Conservation (phyloP, 2,797 vertebrate genomes). For the Cottoperca gobio region DNA sequence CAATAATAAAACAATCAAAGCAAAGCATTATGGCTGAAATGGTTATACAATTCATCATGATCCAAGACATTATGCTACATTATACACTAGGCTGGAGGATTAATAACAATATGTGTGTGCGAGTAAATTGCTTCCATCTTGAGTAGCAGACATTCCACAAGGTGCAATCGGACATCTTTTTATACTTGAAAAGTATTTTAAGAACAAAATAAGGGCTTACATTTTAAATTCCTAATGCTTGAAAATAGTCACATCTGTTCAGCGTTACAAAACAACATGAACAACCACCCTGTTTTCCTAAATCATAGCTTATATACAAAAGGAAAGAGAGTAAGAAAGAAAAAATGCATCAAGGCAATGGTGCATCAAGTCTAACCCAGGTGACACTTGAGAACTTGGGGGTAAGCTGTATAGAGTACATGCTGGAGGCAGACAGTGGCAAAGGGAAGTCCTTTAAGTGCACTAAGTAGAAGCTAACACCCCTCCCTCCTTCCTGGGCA, state of each 20-base stretch:
- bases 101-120: slow-evolving; percentile 39
- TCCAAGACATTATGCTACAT: slow-evolving; percentile 54
- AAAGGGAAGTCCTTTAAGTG: slow-evolving; percentile 77
- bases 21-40: slow-evolving; percentile 55
- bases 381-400: slow-evolving; percentile 58
- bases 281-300: slow-evolving; percentile 83
- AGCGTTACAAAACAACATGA: slow-evolving; percentile 61
- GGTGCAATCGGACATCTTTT: slow-evolving; percentile 57
- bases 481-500: slow-evolving; percentile 68
- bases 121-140: slow-evolving; percentile 25
- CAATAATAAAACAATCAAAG: slow-evolving; percentile 58
- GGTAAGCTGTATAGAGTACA: slow-evolving; percentile 59
- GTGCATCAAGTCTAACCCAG: slow-evolving; percentile 77
- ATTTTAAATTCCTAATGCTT: slow-evolving; percentile 50
- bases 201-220: slow-evolving; percentile 46
- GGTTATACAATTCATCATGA: slow-evolving; percentile 40
- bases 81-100: slow-evolving; percentile 43
- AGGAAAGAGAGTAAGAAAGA: slow-evolving; percentile 35
- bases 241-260: slow-evolving; percentile 67
- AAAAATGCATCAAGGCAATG: slow-evolving; percentile 69
- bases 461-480: slow-evolving; percentile 74
- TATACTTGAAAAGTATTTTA: slow-evolving; percentile 33
- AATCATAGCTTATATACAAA: slow-evolving; percentile 80
- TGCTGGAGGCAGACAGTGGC: slow-evolving; percentile 73
- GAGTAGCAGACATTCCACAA: slow-evolving; percentile 50